Evolutionary conservation across 2,888 invertebrate species (phyloP).

Genomic region (Spodoptera picta): DNA sequence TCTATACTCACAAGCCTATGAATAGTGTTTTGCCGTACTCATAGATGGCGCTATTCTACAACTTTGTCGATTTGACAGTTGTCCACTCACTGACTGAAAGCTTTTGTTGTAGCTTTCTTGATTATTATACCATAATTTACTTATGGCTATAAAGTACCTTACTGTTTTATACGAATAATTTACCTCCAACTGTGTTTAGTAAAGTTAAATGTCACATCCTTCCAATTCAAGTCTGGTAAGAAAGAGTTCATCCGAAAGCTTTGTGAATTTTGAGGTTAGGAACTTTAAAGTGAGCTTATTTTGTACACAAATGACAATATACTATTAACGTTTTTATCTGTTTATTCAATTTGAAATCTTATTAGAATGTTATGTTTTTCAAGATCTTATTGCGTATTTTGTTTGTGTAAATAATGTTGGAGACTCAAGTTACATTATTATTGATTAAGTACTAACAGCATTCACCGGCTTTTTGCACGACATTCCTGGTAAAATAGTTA

Average conservation of each 20-base stretch:
- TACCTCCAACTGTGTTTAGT: background rate
- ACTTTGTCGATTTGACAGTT: slow-evolving; percentile 26
- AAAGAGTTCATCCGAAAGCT: slow-evolving; percentile 35
- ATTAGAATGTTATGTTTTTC: no score
- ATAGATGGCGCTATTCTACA: slow-evolving; percentile 36
- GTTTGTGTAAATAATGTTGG: no score
- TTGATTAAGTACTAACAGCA: no score
- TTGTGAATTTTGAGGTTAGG: slow-evolving; percentile 56
- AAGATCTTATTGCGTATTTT: no score
- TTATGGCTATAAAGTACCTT: background rate
- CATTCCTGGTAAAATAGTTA: no score
- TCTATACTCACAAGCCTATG: no score
- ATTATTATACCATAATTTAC: background rate
- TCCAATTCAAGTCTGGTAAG: slow-evolving; percentile 42
- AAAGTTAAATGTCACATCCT: slow-evolving; percentile 23
- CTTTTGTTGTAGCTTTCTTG: slow-evolving; percentile 24
- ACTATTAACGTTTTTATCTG: no score
- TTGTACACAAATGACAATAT: slow-evolving; percentile 16
- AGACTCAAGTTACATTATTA: no score
- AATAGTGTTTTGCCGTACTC: background rate
- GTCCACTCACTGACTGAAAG: background rate
- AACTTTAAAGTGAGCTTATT: slow-evolving; percentile 40
- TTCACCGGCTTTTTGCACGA: no score
- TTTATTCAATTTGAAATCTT: no score
- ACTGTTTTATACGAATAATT: background rate